Conservation (phyloP, 2,888 invertebrate genomes). For the Petrophora chlorosata region DNA sequence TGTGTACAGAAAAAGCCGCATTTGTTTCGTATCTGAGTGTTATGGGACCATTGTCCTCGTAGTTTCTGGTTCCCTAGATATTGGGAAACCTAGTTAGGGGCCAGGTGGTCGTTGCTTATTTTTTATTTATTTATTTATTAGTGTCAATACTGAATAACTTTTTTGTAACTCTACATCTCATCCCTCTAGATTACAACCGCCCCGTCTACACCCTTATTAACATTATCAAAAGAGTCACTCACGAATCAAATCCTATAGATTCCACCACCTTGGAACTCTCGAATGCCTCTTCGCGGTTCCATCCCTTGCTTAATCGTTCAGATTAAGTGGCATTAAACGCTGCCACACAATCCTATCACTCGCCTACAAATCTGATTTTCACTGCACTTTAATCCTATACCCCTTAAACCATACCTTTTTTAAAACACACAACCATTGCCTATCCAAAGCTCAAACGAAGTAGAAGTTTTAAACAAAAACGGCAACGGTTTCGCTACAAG, state of each 20-base stretch:
- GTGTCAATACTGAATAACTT: too few relatives aligned
- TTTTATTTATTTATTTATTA: too few relatives aligned
- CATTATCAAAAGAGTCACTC: slow-evolving; percentile 31
- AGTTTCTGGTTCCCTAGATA: too few relatives aligned
- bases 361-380: slow-evolving; percentile 76
- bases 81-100: too few relatives aligned
- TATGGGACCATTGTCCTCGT: too few relatives aligned
- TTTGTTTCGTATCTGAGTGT: too few relatives aligned
- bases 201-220: slow-evolving; percentile 2
- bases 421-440: slow-evolving; percentile 39
- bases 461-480: slow-evolving; percentile 10
- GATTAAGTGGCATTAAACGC: slow-evolving; percentile 72
- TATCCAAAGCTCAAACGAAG: not conserved
- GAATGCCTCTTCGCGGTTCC: slow-evolving; percentile 53
- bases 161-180: too few relatives aligned
- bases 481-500: slow-evolving; percentile 42
- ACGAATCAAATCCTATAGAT: slow-evolving; percentile 52
- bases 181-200: too few relatives aligned
- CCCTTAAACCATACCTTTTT: slow-evolving; percentile 39
- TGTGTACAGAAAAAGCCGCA: too few relatives aligned
- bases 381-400: slow-evolving; percentile 69
- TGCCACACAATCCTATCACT: slow-evolving; percentile 73
- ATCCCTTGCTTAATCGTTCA: slow-evolving; percentile 65
- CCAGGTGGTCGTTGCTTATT: too few relatives aligned
- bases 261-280: slow-evolving; percentile 39